Percentiles rank a stretch among this genome's conserved stretches.
Evolutionary conservation across 2,113 vertebrate species (phyloP).

Genomic region (Silurus glanis): DNA sequence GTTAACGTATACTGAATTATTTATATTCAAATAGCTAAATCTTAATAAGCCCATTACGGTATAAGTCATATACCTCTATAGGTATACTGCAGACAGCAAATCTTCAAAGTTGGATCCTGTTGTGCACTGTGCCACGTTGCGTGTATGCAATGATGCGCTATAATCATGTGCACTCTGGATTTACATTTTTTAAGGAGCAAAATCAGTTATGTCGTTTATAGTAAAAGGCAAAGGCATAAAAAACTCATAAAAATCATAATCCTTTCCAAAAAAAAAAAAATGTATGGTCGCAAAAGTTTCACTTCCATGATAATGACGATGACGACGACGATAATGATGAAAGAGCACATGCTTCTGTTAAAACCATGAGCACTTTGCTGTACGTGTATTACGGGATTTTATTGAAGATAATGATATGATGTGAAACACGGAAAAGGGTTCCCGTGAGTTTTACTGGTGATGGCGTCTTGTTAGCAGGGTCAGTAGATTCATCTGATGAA

Average conservation of each 20-base stretch:
- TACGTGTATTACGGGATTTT: background rate
- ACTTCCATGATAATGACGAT: background rate
- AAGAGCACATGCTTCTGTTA: background rate
- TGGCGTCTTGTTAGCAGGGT: background rate
- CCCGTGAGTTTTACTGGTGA: background rate
- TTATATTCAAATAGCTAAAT: background rate
- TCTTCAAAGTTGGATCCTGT: constrained; percentile 76
- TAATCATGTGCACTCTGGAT: constrained; percentile 64
- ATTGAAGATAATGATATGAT: background rate
- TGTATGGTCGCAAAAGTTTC: background rate
- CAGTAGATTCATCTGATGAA: background rate
- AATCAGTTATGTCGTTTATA: constrained; percentile 40
- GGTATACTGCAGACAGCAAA: constrained; percentile 58
- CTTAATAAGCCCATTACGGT: background rate
- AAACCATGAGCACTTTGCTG: background rate
- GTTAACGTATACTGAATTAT: background rate
- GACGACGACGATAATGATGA: no score
- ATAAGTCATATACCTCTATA: constrained; percentile 43
- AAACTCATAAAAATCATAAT: background rate
- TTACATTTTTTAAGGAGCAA: constrained; percentile 48
- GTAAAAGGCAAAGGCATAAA: constrained; percentile 11
- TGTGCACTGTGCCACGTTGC: constrained; percentile 73
- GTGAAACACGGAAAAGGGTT: background rate
- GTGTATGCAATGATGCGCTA: constrained; percentile 70
- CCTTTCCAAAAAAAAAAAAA: background rate